Evolutionary conservation across 2,797 vertebrate genomes (phyloP).

Genomic region (Squalus acanthias): DNA sequence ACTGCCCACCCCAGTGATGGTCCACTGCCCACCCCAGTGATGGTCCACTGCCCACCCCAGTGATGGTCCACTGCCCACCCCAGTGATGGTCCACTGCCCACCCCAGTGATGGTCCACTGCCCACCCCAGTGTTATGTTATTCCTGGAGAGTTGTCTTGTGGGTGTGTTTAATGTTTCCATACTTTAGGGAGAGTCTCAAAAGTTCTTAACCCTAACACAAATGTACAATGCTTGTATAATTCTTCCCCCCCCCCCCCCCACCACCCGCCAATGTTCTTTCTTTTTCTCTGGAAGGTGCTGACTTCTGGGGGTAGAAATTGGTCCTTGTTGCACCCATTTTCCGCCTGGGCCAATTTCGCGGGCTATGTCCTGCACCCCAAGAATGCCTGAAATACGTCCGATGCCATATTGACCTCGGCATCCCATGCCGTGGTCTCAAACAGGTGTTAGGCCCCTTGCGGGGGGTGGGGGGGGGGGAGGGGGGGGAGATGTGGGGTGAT

Average conservation of each 20-base stretch:
- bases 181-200: not conserved
- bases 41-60: not conserved
- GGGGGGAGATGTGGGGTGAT: not conserved
- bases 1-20: not conserved
- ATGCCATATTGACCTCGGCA: not conserved
- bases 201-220: not conserved
- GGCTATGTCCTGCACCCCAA: not conserved
- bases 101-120: not conserved
- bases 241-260: not conserved
- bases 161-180: not conserved
- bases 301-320: not conserved
- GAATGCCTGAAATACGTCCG: not conserved
- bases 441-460: not conserved
- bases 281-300: not conserved
- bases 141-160: not conserved
- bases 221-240: not conserved
- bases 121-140: not conserved
- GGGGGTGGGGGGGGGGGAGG: not conserved
- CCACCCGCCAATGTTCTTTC: not conserved
- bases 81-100: not conserved
- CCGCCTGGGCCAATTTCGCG: not conserved
- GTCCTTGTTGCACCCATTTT: not conserved
- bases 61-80: too few species aligned
- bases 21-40: not conserved
- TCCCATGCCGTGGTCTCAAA: not conserved